A percentile compares a stretch with the other conserved stretches of the same genome.
phyloP scores from a whole-genome alignment of 2,888 invertebrate species.

The Calliphora vomitoria region DNA sequence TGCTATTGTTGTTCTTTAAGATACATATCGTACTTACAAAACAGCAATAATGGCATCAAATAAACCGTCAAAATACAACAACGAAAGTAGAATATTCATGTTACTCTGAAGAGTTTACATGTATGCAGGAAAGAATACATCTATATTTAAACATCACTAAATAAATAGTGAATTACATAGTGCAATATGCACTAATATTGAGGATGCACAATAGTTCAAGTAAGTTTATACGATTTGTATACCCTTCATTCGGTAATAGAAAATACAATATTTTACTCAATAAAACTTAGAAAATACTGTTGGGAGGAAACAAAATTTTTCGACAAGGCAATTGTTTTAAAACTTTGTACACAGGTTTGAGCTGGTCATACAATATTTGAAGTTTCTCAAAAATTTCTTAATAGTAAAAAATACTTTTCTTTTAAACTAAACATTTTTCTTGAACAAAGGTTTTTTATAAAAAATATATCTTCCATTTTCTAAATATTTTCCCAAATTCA shows the following conservation, averaged over 20 bases:
- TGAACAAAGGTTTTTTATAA: too few species aligned
- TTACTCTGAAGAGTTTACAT: slow-evolving; percentile 54
- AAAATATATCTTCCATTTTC: too few species aligned
- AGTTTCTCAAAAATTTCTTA: too few species aligned
- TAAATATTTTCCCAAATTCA: too few species aligned
- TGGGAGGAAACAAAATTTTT: too few species aligned
- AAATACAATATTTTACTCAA: neutral
- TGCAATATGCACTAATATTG: slow-evolving; percentile 51
- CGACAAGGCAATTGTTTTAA: too few species aligned
- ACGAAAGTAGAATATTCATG: slow-evolving; percentile 36
- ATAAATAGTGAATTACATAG: slow-evolving; percentile 30
- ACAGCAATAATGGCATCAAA: slow-evolving; percentile 45
- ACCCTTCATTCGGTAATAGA: neutral
- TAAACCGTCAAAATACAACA: slow-evolving; percentile 37
- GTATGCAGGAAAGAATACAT: slow-evolving; percentile 21
- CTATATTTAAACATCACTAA: slow-evolving; percentile 16
- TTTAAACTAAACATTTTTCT: too few species aligned
- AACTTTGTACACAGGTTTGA: too few species aligned
- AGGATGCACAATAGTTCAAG: neutral
- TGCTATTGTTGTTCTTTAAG: slow-evolving; percentile 51
- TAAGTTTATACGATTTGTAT: neutral
- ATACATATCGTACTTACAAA: slow-evolving; percentile 31
- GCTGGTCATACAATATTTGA: too few species aligned
- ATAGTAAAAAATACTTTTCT: too few species aligned
- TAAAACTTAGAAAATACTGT: too few species aligned